These are phyloP conservation scores for Cavia porcellus DNA, from an alignment of 2,113 vertebrate genomes.

Conservation along the genomic window DNA sequence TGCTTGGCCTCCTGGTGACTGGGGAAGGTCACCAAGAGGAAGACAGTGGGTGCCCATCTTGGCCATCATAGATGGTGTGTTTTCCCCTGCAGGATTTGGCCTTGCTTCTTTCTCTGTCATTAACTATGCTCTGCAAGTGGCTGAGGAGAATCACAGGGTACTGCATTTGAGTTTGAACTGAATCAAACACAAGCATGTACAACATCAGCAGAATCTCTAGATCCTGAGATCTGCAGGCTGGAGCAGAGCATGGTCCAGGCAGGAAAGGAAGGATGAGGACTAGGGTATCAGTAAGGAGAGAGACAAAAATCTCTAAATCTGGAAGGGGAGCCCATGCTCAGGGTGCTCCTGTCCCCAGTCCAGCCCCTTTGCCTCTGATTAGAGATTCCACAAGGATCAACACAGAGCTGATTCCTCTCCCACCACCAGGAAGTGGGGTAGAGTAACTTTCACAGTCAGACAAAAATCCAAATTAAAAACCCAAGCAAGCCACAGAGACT, in stretches of 20 bases:
- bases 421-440: neutral
- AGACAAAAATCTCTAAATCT: neutral
- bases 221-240: neutral
- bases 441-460: neutral
- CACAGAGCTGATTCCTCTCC: neutral
- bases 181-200: neutral
- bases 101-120: neutral
- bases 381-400: neutral
- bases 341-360: neutral
- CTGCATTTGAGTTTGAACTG: neutral
- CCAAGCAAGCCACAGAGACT: neutral
- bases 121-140: neutral
- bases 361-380: neutral
- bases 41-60: neutral
- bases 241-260: neutral
- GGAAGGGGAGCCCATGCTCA: neutral
- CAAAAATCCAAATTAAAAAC: neutral
- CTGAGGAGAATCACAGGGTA: neutral
- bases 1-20: neutral
- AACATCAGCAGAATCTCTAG: neutral
- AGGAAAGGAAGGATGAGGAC: neutral
- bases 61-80: accelerated
- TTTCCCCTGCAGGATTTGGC: neutral
- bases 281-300: no score
- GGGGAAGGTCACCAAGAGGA: accelerated